These are phyloP conservation scores for Macropus fuliginosus DNA, from an alignment of 2,797 vertebrate genomes.

Conservation along the genomic window DNA sequence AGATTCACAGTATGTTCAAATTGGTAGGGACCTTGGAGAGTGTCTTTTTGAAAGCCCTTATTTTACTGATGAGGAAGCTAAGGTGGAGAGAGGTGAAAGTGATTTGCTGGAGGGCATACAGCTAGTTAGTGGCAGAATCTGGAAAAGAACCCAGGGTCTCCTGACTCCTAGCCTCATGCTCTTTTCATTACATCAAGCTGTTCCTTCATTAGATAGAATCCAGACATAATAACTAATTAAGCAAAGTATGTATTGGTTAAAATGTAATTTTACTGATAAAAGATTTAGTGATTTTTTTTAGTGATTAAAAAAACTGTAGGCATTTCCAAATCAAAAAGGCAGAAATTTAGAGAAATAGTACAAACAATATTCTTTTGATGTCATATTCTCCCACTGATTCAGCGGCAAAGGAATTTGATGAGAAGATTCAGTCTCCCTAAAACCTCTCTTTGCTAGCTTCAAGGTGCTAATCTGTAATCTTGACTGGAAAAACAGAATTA, in stretches of 20 bases:
- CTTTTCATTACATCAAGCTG: background rate
- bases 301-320: background rate
- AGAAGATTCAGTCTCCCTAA: background rate
- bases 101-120: background rate
- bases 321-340: background rate
- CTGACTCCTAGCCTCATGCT: background rate
- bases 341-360: background rate
- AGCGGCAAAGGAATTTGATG: background rate
- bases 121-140: background rate
- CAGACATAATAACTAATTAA: conserved; percentile 17
- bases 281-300: background rate
- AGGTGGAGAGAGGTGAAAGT: conserved; percentile 28
- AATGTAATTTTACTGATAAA: background rate
- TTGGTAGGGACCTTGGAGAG: conserved; percentile 1
- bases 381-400: background rate
- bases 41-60: conserved; percentile 9
- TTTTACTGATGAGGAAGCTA: conserved; percentile 29
- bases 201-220: background rate
- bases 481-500: background rate
- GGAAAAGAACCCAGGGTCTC: background rate
- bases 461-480: background rate
- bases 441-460: background rate
- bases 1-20: conserved; percentile 27
- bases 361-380: background rate
- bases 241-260: background rate